These are phyloP conservation scores for Drosophila incognita DNA, from an alignment of 2,888 invertebrate species.

Conservation along the genomic window DNA sequence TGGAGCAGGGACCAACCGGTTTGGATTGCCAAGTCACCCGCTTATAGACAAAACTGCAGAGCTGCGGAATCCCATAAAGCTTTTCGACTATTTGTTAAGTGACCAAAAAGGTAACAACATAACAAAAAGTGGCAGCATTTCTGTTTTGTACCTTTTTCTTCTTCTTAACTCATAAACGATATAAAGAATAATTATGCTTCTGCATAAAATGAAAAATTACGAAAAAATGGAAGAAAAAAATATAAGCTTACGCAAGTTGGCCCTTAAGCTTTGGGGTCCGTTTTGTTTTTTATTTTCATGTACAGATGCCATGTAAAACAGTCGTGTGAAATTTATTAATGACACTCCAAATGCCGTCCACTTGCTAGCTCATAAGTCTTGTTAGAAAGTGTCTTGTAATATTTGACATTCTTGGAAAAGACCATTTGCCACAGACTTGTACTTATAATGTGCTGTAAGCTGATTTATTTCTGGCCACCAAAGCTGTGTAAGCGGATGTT, in stretches of 20 bases:
- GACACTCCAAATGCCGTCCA: slow-evolving; percentile 27
- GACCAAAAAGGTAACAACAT: slow-evolving; percentile 75
- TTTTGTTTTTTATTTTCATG: slow-evolving; percentile 32
- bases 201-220: slow-evolving; percentile 54
- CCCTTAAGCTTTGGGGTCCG: slow-evolving; percentile 6
- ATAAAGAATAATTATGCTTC: slow-evolving; percentile 77
- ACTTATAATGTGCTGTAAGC: slow-evolving; percentile 67
- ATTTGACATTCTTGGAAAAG: slow-evolving; percentile 63
- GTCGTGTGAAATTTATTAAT: slow-evolving; percentile 77
- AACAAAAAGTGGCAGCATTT: slow-evolving; percentile 46
- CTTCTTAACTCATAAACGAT: slow-evolving; percentile 64
- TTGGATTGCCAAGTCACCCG: slow-evolving; percentile 78
- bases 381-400: slow-evolving; percentile 60
- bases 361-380: slow-evolving; percentile 58
- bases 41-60: slow-evolving; percentile 74
- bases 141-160: slow-evolving; percentile 33
- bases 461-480: slow-evolving; percentile 59
- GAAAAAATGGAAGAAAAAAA: slow-evolving; percentile 4
- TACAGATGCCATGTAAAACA: slow-evolving; percentile 71
- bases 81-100: slow-evolving; percentile 77
- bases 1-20: slow-evolving; percentile 63
- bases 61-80: slow-evolving; percentile 65
- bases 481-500: slow-evolving; percentile 35
- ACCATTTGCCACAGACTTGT: slow-evolving; percentile 39
- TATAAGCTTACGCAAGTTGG: slow-evolving; percentile 70